Evolutionary conservation across 2,888 invertebrate species (phyloP).

Genomic region (Eristalis tenax): DNA sequence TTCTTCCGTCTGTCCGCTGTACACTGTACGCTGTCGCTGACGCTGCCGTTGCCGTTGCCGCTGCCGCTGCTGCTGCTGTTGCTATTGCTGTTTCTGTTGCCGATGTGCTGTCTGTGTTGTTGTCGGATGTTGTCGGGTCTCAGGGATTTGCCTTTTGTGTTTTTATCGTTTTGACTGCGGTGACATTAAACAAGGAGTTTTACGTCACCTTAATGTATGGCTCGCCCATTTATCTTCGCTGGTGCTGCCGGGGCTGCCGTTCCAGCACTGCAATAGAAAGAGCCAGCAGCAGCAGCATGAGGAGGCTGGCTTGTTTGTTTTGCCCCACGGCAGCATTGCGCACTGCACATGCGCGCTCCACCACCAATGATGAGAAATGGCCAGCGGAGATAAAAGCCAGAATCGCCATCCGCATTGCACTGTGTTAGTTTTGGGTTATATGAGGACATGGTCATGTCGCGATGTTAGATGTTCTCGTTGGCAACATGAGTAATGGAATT

Average conservation of each 20-base stretch:
- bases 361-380: slow-evolving; percentile 71
- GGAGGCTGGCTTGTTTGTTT: slow-evolving; percentile 56
- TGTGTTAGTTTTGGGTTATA: slow-evolving; percentile 67
- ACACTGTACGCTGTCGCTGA: slow-evolving; percentile 29
- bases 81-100: slow-evolving; percentile 1
- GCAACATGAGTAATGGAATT: slow-evolving; percentile 72
- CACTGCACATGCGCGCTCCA: slow-evolving; percentile 50
- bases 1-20: slow-evolving; percentile 39
- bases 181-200: slow-evolving; percentile 72
- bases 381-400: slow-evolving; percentile 61
- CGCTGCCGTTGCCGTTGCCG: slow-evolving; percentile 32
- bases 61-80: slow-evolving; percentile 51
- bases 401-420: slow-evolving; percentile 18
- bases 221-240: slow-evolving; percentile 70
- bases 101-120: slow-evolving; percentile 66
- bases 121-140: slow-evolving; percentile 73
- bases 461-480: slow-evolving; percentile 71
- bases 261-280: slow-evolving; percentile 54
- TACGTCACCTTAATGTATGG: slow-evolving; percentile 72
- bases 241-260: slow-evolving; percentile 54
- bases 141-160: slow-evolving; percentile 71
- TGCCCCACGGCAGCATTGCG: slow-evolving; percentile 1
- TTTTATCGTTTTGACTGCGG: slow-evolving; percentile 72
- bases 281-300: slow-evolving; percentile 46
- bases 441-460: slow-evolving; percentile 63